These are phyloP conservation scores for Nannobrachium achirus DNA, from an alignment of 2,113 vertebrate genomes.

Conservation along the genomic window DNA sequence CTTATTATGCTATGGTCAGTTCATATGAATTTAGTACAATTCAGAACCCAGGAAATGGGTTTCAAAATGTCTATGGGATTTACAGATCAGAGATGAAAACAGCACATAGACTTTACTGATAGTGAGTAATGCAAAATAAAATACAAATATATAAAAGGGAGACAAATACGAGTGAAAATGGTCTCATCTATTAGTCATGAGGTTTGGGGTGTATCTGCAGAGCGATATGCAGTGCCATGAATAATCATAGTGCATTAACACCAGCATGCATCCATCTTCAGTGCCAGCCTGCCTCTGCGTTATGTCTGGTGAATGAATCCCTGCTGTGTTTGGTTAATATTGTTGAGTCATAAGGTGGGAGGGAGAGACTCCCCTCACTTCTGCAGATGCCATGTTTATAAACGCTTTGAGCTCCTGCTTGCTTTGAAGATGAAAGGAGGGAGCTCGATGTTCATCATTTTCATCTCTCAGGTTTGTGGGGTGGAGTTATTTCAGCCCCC, in stretches of 20 bases:
- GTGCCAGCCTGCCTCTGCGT: slow-evolving; percentile 12
- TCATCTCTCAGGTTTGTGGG: slow-evolving; percentile 32
- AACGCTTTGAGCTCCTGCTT: slow-evolving; percentile 12
- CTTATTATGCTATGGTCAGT: no score
- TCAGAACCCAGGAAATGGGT: background rate
- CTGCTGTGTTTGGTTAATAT: slow-evolving; percentile 43
- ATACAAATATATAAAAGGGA: background rate
- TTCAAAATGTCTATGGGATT: slow-evolving; percentile 15
- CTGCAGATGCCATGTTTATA: slow-evolving; percentile 18
- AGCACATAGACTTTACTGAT: no score
- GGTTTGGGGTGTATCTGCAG: slow-evolving; percentile 48
- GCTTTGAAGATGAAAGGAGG: slow-evolving; percentile 70
- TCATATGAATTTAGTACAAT: background rate
- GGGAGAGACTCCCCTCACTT: slow-evolving; percentile 31
- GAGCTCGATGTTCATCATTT: slow-evolving; percentile 43
- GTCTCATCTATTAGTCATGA: slow-evolving; percentile 70
- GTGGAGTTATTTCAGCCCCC: slow-evolving; percentile 16
- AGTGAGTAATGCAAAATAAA: background rate
- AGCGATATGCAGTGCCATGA: slow-evolving; percentile 35
- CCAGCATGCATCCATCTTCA: slow-evolving; percentile 1
- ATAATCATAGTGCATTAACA: slow-evolving; percentile 44
- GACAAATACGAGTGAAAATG: background rate
- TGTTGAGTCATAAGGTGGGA: slow-evolving; percentile 61
- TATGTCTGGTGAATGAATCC: slow-evolving; percentile 27
- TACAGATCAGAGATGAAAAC: slow-evolving; percentile 8